Evolutionary conservation across 2,888 invertebrate species (phyloP).

Genomic region (Lasioglossum oenotherae): DNA sequence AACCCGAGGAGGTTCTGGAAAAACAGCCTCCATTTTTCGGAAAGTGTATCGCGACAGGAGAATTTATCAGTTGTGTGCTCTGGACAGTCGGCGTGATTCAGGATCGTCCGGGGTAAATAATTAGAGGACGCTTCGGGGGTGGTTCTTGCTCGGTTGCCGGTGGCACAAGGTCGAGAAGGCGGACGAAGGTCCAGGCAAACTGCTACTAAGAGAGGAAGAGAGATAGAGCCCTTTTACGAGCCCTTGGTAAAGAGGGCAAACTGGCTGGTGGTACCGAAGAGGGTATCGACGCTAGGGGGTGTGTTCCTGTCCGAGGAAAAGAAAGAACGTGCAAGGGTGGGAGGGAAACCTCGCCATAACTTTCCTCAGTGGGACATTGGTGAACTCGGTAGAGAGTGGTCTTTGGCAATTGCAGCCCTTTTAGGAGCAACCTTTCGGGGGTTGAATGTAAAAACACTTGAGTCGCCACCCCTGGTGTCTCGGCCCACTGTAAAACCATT

Average conservation of each 20-base stretch:
- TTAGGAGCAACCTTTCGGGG: conserved; percentile 2
- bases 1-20: not conserved
- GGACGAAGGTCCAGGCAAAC: conserved; percentile 67
- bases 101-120: conserved; percentile 70
- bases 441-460: conserved; percentile 13
- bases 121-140: conserved; percentile 62
- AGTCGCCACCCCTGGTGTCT: not conserved
- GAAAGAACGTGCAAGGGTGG: conserved; percentile 24
- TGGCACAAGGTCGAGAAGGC: conserved; percentile 63
- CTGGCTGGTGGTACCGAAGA: conserved; percentile 23
- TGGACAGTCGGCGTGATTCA: conserved; percentile 71
- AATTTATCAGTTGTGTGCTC: conserved; percentile 76
- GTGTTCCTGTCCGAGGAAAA: conserved; percentile 10
- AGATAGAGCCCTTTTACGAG: conserved; percentile 55
- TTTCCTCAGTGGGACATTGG: conserved; percentile 20
- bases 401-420: conserved; percentile 12
- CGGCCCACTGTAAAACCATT: not conserved
- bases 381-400: not conserved
- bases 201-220: conserved; percentile 37
- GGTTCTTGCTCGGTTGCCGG: conserved; percentile 61
- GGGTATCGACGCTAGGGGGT: conserved; percentile 18
- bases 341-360: conserved; percentile 30
- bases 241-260: conserved; percentile 56
- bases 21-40: not conserved
- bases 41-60: conserved; percentile 61